Percentiles rank a stretch among this genome's conserved stretches.
These are phyloP conservation scores for Trichogramma pretiosum DNA, from an alignment of 1,140 invertebrate species.

Conservation along the genomic window DNA sequence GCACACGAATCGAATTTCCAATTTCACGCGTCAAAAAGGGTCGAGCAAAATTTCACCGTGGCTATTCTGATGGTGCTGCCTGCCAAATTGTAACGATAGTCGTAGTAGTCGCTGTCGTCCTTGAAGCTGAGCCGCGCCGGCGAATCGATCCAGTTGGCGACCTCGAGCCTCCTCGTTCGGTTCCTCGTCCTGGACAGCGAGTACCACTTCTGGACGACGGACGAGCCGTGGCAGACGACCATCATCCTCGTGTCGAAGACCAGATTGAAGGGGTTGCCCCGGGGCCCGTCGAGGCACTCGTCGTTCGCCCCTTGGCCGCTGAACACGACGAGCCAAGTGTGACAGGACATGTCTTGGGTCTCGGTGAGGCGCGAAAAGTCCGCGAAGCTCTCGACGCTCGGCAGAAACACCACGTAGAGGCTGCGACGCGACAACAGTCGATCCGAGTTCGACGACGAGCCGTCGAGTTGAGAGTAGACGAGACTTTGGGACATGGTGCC, in stretches of 20 bases:
- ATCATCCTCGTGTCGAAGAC: conserved; percentile 24
- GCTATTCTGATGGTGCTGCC: not conserved
- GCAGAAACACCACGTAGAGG: conserved; percentile 25
- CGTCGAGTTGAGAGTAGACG: conserved; percentile 16
- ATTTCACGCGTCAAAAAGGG: not conserved
- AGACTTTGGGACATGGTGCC: conserved; percentile 13
- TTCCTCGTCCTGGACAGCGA: conserved; percentile 17
- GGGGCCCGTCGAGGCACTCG: not conserved
- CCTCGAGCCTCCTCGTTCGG: not conserved
- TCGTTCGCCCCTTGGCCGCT: conserved; percentile 1
- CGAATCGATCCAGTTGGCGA: not conserved
- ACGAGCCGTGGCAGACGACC: conserved; percentile 12
- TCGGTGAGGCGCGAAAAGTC: conserved; percentile 20
- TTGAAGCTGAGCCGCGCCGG: not conserved
- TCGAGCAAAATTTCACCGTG: conserved; percentile 1
- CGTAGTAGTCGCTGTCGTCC: conserved; percentile 4
- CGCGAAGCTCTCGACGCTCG: conserved; percentile 1
- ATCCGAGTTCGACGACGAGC: not conserved
- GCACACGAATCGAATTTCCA: not conserved
- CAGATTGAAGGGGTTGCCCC: conserved; percentile 23
- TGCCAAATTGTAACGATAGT: not conserved
- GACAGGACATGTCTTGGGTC: conserved; percentile 18
- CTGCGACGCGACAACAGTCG: no score
- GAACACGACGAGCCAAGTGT: conserved; percentile 27
- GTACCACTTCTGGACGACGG: conserved; percentile 25